Base-by-base conservation (phyloP, 2,797 vertebrate genomes). In the Labeo calbasu region DNA sequence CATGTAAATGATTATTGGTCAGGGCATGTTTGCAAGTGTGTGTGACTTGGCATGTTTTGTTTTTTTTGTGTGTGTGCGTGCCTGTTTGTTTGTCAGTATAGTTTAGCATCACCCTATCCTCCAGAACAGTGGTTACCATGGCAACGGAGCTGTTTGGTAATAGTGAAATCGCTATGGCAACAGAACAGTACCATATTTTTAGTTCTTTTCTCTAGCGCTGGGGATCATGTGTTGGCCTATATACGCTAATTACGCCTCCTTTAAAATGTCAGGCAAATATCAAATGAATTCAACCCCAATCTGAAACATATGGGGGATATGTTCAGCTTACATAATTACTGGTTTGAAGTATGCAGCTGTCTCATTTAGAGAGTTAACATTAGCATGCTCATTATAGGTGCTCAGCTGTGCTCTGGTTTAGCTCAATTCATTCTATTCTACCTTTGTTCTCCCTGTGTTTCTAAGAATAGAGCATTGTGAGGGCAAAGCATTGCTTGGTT, bases 91-190 rank as follows among this genome's bases (percentile, higher is more conserved):
- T 85, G 46, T 82, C 32, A 63, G 55, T 77, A 28, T 57, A 66
- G 66, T 28, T 88, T 51, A 83, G 82, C 84, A 78, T 68, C 71
- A 7, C 1, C 53, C 28, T 78, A 28, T 89, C 88, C 87, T 81
- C 51, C 68, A 70, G 79, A 87, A 59, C 86, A 80, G 86, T 75
- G 77, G 87, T 89, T 91, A 78, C 69, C 76, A 76, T 87, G 48
- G 85, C 32, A 93, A 91, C 89, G 77, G 92, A 91, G 84, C 90
- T 89, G 89, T 95, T 94, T 89, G 86, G 77, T 93, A 95, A 94
- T 81, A 85, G 73, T 78, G 81, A 70, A 73, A 36, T 70, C 82
- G 55, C 87, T 84, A 89, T 53, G 81, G 81, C 75, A 88, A 81
- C 83, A 53, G 68, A 75, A 68, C 4, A 65, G 75, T 48, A 46